phyloP scores from a whole-genome alignment of 2,888 invertebrate genomes.

The Odontothrips loti region DNA sequence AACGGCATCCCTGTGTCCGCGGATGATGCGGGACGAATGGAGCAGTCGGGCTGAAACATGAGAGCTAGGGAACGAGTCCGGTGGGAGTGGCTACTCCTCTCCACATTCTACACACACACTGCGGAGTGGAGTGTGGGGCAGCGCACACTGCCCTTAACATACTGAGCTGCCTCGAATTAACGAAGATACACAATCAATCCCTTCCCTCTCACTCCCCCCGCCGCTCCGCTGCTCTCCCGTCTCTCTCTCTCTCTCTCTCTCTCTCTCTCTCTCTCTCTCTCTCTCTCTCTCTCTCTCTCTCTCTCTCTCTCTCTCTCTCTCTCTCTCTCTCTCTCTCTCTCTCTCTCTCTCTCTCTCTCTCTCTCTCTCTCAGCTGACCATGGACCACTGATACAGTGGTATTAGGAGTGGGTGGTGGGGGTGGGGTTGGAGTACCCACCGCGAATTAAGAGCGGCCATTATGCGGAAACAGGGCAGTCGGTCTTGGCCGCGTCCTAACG shows the following conservation, averaged over 20 bases:
- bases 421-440: background rate
- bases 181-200: constrained; percentile 6
- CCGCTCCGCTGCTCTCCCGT: background rate
- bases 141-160: background rate
- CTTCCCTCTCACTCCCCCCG: background rate
- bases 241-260: background rate
- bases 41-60: too few relatives aligned
- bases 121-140: too few relatives aligned
- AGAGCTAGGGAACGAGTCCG: too few relatives aligned
- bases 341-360: too few relatives aligned
- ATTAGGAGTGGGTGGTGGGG: background rate
- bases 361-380: too few relatives aligned
- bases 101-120: background rate
- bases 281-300: background rate
- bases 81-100: too few relatives aligned
- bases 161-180: constrained; percentile 11
- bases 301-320: background rate
- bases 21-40: too few relatives aligned
- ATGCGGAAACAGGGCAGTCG: background rate
- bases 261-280: background rate
- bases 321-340: background rate
- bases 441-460: background rate
- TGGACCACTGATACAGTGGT: too few relatives aligned
- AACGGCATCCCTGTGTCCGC: too few relatives aligned
- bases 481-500: too few relatives aligned